Base-by-base conservation (phyloP, 2,113 vertebrate species). In the human (Homo sapiens) region DNA sequence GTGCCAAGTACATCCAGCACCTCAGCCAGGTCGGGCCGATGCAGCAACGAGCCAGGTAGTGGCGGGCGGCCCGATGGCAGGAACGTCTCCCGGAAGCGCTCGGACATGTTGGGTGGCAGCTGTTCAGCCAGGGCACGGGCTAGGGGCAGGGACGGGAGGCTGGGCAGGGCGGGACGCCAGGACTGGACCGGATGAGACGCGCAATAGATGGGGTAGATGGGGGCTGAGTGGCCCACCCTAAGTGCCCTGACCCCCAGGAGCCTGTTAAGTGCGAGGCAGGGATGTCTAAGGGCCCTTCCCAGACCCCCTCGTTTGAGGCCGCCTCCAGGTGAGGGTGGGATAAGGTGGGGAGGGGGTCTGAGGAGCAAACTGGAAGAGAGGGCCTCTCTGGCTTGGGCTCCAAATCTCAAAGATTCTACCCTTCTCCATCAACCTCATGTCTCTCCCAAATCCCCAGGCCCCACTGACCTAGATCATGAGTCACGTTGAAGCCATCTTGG, bases 401-500 rank as follows among this genome's bases (percentile, higher is more conserved):
- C 59, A 91, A 81, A 90, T 90, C 55, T 94, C 50, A 88, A 73
- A 82, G 50, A 30, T 68, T 70, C 32, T 68, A 38, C 89, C 90
- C 73, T n/a, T 50, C 50, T 79, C 68, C 82, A 86, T 85, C 76
- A 97, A 90, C 40, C 30, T 43, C 72, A 66, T 90, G 61, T 73
- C 76, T 92, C 59, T 86, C 76, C 84, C 76, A 72, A 30, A 92
- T 72, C 79, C 84, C 9, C 5, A 86, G 45, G 32, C 84, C 82
- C 96, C 78, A 98, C 99, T 99, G 98, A 99, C 99, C 99, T 92
- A 99, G 98, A 92, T 99, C 99, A 57, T 99, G 99, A 17, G 99
- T 99, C 94, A 99, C 98, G 83, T 99, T 99, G 95, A 99, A 99
- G 94, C 99, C 99, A 20, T 99, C 98, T 98, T 98, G 99, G 93